A percentile compares a stretch with the other conserved stretches of the same genome.
phyloP scores from a whole-genome alignment of 2,888 invertebrate genomes.

The Caenorhabditis imperialis region DNA sequence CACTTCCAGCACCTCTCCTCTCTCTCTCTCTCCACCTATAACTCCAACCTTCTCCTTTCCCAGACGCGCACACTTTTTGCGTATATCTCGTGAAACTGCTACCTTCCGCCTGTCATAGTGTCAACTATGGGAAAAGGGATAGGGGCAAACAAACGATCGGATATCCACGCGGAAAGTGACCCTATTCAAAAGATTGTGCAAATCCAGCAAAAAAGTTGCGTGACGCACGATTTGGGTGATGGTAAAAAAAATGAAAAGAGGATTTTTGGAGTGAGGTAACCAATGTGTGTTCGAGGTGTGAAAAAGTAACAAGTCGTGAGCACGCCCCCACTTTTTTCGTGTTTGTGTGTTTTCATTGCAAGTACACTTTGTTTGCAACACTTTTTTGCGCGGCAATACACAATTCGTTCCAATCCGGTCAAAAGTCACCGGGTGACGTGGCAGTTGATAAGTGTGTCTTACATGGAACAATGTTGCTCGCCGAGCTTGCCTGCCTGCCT shows the following conservation, averaged over 20 bases:
- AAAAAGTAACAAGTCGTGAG: too few species aligned
- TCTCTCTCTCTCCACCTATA: neutral
- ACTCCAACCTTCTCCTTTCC: neutral
- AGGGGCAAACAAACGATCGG: slow-evolving; percentile 15
- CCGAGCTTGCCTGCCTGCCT: neutral
- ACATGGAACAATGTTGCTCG: slow-evolving; percentile 38
- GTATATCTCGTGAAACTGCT: too few species aligned
- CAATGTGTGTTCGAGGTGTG: too few species aligned
- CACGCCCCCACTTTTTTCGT: too few species aligned
- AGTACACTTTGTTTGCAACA: too few species aligned
- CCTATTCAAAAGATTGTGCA: neutral
- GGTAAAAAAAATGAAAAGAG: too few species aligned
- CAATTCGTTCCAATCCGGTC: neutral
- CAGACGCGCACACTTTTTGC: too few species aligned
- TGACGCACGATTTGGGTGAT: too few species aligned
- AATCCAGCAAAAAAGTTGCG: too few species aligned
- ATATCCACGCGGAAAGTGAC: neutral
- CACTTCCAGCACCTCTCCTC: neutral
- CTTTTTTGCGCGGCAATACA: neutral
- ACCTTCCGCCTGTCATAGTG: slow-evolving; percentile 20
- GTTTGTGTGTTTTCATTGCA: too few species aligned
- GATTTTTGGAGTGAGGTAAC: too few species aligned
- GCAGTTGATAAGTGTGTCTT: slow-evolving; percentile 34
- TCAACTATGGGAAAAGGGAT: slow-evolving; percentile 14
- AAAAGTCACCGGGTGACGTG: slow-evolving; percentile 8